Evolutionary conservation across 2,888 invertebrate genomes (phyloP).

Genomic region (Bombylius discolor): DNA sequence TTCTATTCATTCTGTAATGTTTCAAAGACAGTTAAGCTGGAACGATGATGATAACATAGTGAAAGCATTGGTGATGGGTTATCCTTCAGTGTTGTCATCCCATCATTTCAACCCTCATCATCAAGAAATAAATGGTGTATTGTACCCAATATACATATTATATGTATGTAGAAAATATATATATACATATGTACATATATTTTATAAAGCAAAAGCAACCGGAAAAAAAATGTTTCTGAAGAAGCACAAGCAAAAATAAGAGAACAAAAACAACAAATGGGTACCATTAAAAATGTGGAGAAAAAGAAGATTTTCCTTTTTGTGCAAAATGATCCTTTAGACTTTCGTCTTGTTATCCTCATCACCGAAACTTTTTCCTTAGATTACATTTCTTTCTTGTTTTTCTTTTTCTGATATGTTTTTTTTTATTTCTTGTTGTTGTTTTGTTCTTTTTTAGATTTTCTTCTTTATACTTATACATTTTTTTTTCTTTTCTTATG

Average conservation of each 20-base stretch:
- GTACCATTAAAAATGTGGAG: constrained; percentile 3
- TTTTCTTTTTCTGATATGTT: not conserved
- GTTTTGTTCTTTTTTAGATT: constrained; percentile 4
- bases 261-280: constrained; percentile 5
- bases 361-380: not conserved
- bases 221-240: too few relatives aligned
- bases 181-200: too few relatives aligned
- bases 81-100: too few relatives aligned
- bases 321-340: constrained; percentile 12
- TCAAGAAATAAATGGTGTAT: too few relatives aligned
- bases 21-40: too few relatives aligned
- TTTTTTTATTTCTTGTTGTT: not conserved
- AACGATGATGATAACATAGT: too few relatives aligned
- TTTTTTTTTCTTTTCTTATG: constrained; percentile 1
- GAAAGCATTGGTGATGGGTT: too few relatives aligned
- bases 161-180: too few relatives aligned
- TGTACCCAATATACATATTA: too few relatives aligned
- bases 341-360: constrained; percentile 12
- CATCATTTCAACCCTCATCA: too few relatives aligned
- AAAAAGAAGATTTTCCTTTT: constrained; percentile 9
- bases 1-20: too few relatives aligned
- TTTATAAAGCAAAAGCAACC: too few relatives aligned
- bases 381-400: not conserved
- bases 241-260: not conserved
- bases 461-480: not conserved